phyloP scores from a whole-genome alignment of 2,113 vertebrate genomes.

The Pluvianellus socialis region DNA sequence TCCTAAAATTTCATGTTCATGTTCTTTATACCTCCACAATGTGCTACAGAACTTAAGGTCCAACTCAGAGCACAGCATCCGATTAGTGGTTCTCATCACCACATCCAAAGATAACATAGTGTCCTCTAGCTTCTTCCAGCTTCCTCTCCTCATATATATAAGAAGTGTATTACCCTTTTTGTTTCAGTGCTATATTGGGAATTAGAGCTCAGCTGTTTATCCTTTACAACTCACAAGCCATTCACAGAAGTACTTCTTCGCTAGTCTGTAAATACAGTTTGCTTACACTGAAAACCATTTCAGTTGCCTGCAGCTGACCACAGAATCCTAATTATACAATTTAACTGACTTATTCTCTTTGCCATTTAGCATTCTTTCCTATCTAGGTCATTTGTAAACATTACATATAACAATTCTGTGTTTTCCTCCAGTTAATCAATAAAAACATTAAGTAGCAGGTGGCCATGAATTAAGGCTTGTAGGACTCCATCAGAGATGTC shows the following conservation, averaged over 20 bases:
- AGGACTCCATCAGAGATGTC: neutral
- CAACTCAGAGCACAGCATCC: neutral
- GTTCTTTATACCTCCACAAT: neutral
- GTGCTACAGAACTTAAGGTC: neutral
- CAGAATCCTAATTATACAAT: neutral
- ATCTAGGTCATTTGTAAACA: neutral
- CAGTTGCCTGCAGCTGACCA: neutral
- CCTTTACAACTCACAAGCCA: neutral
- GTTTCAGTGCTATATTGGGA: neutral
- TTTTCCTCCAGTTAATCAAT: neutral
- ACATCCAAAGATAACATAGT: neutral
- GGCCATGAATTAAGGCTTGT: neutral
- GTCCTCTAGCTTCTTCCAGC: neutral
- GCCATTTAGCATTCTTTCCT: neutral
- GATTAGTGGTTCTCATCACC: neutral
- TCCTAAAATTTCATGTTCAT: neutral
- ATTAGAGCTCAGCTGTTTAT: neutral
- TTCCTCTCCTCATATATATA: neutral
- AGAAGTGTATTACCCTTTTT: neutral
- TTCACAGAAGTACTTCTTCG: neutral
- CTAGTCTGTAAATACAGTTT: neutral
- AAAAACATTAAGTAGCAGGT: neutral
- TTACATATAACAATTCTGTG: neutral
- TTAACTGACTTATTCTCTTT: neutral
- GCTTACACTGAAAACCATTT: neutral